These are phyloP conservation scores for Episyrphus balteatus DNA, from an alignment of 1,140 invertebrate species.

Conservation along the genomic window DNA sequence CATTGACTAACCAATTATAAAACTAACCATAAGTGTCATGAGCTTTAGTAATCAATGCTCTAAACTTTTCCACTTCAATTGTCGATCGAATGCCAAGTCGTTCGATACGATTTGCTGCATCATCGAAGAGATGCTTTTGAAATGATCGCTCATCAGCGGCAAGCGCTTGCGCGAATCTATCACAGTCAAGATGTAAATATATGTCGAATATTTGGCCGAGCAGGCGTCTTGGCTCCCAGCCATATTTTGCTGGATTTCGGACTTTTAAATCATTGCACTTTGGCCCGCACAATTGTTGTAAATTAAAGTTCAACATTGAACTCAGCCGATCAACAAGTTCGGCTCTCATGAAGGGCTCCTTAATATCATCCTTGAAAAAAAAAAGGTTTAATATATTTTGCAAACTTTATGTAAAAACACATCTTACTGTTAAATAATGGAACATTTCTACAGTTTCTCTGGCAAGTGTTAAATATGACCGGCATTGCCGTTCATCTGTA, in stretches of 20 bases:
- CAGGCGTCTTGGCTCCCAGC: constrained; percentile 87
- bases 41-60: constrained; percentile 66
- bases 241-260: constrained; percentile 87
- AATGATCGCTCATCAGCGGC: constrained; percentile 93
- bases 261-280: constrained; percentile 98
- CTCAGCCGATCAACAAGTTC: constrained; percentile 88
- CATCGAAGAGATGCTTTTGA: constrained; percentile 80
- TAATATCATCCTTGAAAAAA: constrained; percentile 54
- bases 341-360: constrained; percentile 83
- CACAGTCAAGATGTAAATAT: constrained; percentile 91
- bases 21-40: constrained; percentile 52
- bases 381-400: background rate
- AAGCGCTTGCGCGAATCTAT: constrained; percentile 77
- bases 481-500: constrained; percentile 87
- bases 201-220: constrained; percentile 89
- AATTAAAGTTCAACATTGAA: constrained; percentile 96
- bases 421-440: constrained; percentile 76
- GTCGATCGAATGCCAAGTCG: constrained; percentile 72
- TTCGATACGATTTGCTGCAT: constrained; percentile 70
- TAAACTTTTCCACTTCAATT: constrained; percentile 74
- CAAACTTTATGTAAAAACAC: background rate
- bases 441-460: constrained; percentile 97
- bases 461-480: constrained; percentile 88
- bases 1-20: background rate
- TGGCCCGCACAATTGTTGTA: constrained; percentile 91